A percentile compares a stretch with the other conserved stretches of the same genome.
Conservation (phyloP, 2,888 invertebrate genomes). For the Noctua janthe region DNA sequence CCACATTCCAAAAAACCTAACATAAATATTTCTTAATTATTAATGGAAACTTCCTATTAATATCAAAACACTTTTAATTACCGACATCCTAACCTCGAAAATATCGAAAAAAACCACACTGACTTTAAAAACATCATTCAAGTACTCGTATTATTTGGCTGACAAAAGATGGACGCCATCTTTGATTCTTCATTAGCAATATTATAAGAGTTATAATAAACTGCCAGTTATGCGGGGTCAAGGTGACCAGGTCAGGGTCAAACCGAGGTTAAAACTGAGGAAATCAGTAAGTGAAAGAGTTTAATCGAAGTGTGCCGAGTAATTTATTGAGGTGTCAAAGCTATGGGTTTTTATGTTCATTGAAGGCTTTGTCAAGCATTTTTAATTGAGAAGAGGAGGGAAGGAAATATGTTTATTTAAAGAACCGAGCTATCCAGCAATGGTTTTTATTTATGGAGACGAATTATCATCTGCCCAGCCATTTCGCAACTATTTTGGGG, state of each 20-base stretch:
- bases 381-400: background rate
- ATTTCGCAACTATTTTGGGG: too few relatives aligned
- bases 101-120: conserved; percentile 19
- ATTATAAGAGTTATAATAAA: conserved; percentile 41
- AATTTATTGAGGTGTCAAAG: conserved; percentile 52
- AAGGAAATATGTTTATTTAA: background rate
- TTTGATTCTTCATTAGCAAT: conserved; percentile 54
- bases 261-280: conserved; percentile 59
- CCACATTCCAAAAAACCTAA: background rate
- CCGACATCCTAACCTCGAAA: conserved; percentile 44
- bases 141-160: conserved; percentile 23
- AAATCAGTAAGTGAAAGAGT: conserved; percentile 62
- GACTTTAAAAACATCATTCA: conserved; percentile 30
- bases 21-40: background rate
- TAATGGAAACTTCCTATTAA: conserved; percentile 45
- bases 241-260: conserved; percentile 60
- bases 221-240: conserved; percentile 52
- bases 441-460: background rate
- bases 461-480: background rate
- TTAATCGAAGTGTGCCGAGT: conserved; percentile 49
- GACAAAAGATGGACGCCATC: conserved; percentile 50
- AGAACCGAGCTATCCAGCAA: background rate
- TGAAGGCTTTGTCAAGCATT: background rate
- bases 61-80: conserved; percentile 56
- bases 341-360: conserved; percentile 21